A percentile compares a stretch with the other conserved stretches of the same genome.
Evolutionary conservation across 2,888 invertebrate genomes (phyloP).

Genomic region (Nebria salina): DNA sequence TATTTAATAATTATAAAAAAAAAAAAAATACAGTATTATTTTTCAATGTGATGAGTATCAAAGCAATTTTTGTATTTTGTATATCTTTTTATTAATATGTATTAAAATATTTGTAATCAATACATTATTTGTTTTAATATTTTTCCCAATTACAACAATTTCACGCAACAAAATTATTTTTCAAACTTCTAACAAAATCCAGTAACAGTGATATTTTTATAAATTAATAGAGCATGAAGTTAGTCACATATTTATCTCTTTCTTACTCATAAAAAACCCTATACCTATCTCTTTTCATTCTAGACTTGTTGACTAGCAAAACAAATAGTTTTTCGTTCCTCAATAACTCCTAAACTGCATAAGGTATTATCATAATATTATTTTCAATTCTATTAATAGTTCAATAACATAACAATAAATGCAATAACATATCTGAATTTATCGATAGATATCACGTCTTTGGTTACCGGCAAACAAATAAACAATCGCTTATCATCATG

Average conservation of each 20-base stretch:
- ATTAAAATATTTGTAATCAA: constrained; percentile 40
- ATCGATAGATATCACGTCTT: neutral
- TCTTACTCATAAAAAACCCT: too few relatives aligned
- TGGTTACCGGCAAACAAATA: neutral
- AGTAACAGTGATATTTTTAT: too few relatives aligned
- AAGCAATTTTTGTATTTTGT: constrained; percentile 43
- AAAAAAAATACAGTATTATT: constrained; percentile 44
- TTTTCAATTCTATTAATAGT: neutral
- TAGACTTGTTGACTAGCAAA: too few relatives aligned
- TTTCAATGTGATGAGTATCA: constrained; percentile 42
- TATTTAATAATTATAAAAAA: constrained; percentile 28
- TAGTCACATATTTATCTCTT: too few relatives aligned
- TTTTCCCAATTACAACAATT: neutral
- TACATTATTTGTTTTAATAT: constrained; percentile 7
- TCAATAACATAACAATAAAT: neutral
- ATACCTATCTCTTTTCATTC: too few relatives aligned
- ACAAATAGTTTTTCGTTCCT: too few relatives aligned
- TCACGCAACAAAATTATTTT: too few relatives aligned
- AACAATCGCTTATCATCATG: neutral
- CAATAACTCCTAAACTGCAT: too few relatives aligned
- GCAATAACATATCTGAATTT: neutral
- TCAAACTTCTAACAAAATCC: too few relatives aligned
- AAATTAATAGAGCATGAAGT: too few relatives aligned
- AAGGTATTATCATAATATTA: neutral
- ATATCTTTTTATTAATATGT: constrained; percentile 40